phyloP scores from a whole-genome alignment of 2,797 vertebrate genomes.

The Mus caroli region DNA sequence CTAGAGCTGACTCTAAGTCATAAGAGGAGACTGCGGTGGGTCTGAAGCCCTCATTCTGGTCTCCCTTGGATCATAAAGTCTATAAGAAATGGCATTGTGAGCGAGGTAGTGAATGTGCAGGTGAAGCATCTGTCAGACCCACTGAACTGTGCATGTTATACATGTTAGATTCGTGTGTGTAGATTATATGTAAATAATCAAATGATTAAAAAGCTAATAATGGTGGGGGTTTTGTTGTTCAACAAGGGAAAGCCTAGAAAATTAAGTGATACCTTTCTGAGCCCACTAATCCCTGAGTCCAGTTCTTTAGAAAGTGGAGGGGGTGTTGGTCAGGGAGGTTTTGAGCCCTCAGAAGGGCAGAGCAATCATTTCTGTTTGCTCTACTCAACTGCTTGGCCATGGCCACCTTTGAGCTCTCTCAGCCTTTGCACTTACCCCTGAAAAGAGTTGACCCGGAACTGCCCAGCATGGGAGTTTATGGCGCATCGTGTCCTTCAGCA shows the following conservation, averaged over 20 bases:
- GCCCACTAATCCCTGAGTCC: neutral
- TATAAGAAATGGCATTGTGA: neutral
- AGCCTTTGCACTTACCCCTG: neutral
- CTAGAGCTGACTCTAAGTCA: neutral
- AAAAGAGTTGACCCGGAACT: neutral
- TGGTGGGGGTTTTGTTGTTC: neutral
- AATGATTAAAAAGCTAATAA: neutral
- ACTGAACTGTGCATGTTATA: neutral
- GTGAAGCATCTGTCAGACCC: neutral
- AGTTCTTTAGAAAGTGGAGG: neutral
- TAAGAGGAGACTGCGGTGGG: neutral
- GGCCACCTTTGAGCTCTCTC: neutral
- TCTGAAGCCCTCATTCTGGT: neutral
- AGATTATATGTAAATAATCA: neutral
- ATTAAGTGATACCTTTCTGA: neutral
- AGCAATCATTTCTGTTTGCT: neutral
- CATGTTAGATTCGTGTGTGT: neutral
- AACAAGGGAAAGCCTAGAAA: neutral
- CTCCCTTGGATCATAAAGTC: neutral
- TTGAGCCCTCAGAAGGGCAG: neutral
- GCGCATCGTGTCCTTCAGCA: neutral
- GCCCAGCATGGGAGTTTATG: neutral
- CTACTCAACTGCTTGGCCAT: neutral
- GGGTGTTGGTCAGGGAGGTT: accelerated
- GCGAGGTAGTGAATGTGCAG: neutral